Base-by-base conservation (phyloP, 2,888 invertebrate species). In the Agrotis puta region DNA sequence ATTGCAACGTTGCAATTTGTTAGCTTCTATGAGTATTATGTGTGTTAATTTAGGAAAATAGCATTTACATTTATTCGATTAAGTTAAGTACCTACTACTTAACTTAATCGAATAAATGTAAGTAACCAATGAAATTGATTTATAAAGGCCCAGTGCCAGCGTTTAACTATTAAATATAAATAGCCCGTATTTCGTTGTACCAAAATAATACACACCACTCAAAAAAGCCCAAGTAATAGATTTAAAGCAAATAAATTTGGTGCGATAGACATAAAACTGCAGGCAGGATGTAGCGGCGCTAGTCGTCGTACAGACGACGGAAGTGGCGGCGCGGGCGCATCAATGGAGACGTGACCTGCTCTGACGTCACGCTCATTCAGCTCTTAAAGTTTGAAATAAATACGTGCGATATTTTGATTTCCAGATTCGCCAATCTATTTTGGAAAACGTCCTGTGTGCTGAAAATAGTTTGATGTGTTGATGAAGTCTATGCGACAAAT, bases 271-370 rank as follows among this genome's bases (percentile, higher is more conserved):
- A 88, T 89, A 83, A 88, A 88, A 84, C 86, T 87, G 85, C 87
- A 88, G 90, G 89, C 94, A 94, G 95, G 95, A 95, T 93, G 93
- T 92, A 88, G 88, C 91, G 94, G 94, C 94, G 94, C 93, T 93
- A 56, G 56, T 56, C n/a, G 56, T n/a, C 39, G 39, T 56, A 90
- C 90, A 87, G 88, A 87, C 87, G 89, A 89, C 94, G 95, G 94
- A 94, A 94, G 92, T 87, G 89, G 90, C 91, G 88, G 88, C 89
- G 88, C 92, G 89, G 88, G 91, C 91, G 92, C 92, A 92, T 93
- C 93, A 93, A 93, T 94, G 92, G 89, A 79, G 87, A 91, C 92
- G 93, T 93, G 94, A 91, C 89, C 85, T 86, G 87, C 83, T 83
- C 84, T 90, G 89, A 91, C 91, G 90, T 91, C 89, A 91, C 80